Percentiles rank a stretch among this genome's conserved stretches.
Conservation (phyloP, 1,140 invertebrate genomes). For the Pogonomyrmex californicus region DNA sequence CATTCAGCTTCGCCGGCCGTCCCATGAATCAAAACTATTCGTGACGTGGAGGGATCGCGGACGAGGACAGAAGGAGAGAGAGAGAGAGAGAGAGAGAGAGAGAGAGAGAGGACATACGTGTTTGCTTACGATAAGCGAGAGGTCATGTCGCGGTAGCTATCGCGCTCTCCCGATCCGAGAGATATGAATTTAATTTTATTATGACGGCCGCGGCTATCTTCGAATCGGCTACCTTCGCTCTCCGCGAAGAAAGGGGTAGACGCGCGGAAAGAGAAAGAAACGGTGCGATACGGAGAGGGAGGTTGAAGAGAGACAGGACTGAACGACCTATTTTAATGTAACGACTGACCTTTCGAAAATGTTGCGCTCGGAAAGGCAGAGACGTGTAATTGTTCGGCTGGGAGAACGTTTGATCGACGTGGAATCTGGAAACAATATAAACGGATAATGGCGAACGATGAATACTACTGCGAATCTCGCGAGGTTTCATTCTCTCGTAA, state of each 20-base stretch:
- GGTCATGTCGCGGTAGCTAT: conserved; percentile 80
- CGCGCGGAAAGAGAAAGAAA: not conserved
- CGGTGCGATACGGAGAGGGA: not conserved
- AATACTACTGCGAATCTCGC: conserved; percentile 55
- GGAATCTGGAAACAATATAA: conserved; percentile 74
- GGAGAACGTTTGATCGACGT: conserved; percentile 69
- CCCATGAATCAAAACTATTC: conserved; percentile 78
- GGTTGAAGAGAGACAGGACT: conserved; percentile 7
- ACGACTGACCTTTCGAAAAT: conserved; percentile 70
- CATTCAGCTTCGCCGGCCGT: conserved; percentile 67
- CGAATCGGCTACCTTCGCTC: conserved; percentile 66
- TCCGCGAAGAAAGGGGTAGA: conserved; percentile 32
- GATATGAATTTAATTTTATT: conserved; percentile 80
- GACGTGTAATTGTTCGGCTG: conserved; percentile 66
- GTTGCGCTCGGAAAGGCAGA: conserved; percentile 39
- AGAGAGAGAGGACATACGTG: conserved; percentile 68
- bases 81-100: conserved; percentile 13
- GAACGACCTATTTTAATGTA: conserved; percentile 63
- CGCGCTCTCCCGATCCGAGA: conserved; percentile 76
- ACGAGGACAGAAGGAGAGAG: conserved; percentile 26
- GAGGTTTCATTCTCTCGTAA: conserved; percentile 51
- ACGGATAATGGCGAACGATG: conserved; percentile 70
- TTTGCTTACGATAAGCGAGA: conserved; percentile 76
- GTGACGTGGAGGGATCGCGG: conserved; percentile 55
- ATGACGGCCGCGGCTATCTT: conserved; percentile 75